Percentiles rank a stretch among this genome's conserved stretches.
These are phyloP conservation scores for Oxyruncus cristatus DNA, from an alignment of 2,113 vertebrate species.

Conservation along the genomic window DNA sequence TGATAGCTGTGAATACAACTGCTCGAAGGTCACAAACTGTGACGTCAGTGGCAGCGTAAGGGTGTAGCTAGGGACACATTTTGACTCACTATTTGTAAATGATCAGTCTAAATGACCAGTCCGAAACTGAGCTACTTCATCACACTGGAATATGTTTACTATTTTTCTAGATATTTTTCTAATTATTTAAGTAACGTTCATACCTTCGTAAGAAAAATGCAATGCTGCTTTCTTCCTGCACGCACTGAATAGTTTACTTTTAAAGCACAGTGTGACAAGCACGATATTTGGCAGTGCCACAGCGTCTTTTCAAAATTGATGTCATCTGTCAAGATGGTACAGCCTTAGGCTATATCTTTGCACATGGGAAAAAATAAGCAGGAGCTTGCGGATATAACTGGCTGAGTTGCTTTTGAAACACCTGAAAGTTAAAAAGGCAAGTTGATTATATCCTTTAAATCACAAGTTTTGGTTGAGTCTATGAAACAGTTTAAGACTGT, in stretches of 20 bases:
- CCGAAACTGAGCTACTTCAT: neutral
- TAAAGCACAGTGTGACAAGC: neutral
- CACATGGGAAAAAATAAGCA: neutral
- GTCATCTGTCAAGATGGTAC: neutral
- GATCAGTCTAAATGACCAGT: neutral
- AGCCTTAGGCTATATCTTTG: neutral
- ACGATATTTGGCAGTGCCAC: neutral
- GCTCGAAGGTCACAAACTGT: conserved; percentile 4
- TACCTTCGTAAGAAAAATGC: neutral
- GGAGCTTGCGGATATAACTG: neutral
- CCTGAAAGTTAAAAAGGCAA: neutral
- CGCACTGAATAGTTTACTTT: neutral
- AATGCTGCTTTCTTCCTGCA: neutral
- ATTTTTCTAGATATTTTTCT: neutral
- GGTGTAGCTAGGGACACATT: conserved; percentile 23
- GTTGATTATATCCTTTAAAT: neutral
- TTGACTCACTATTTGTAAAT: conserved; percentile 54
- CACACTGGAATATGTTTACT: neutral
- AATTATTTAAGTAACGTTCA: neutral
- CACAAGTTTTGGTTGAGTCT: neutral
- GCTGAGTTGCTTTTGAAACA: neutral
- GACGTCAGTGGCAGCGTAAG: neutral
- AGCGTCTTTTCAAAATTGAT: neutral
- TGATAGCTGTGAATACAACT: neutral
- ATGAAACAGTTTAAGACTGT: neutral